These are phyloP conservation scores for Morpho achilles DNA, from an alignment of 2,888 invertebrate genomes.

Conservation along the genomic window DNA sequence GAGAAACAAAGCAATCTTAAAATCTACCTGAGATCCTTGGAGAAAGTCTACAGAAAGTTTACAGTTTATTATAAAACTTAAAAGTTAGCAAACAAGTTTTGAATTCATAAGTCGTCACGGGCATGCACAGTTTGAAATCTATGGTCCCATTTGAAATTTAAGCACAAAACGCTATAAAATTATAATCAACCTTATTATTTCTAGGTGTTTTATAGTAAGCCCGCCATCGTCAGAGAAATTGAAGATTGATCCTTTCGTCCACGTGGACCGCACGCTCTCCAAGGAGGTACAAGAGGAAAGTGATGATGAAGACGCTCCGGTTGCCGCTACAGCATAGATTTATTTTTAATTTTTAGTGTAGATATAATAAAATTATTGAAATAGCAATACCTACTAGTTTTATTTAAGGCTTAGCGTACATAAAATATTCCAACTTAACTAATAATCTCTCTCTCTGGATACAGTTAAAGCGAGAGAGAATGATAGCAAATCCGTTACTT, in stretches of 20 bases:
- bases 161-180: background rate
- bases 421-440: too few species aligned
- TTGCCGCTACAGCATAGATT: slow-evolving; percentile 43
- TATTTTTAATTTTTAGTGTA: slow-evolving; percentile 13
- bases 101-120: too few species aligned
- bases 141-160: too few species aligned
- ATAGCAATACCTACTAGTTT: background rate
- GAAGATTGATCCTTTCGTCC: slow-evolving; percentile 82
- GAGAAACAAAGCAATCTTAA: too few species aligned
- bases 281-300: slow-evolving; percentile 65
- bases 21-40: too few species aligned
- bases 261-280: slow-evolving; percentile 57
- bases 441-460: too few species aligned
- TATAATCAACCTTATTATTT: slow-evolving; percentile 22
- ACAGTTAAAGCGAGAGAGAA: too few species aligned
- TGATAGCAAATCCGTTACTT: too few species aligned
- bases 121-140: too few species aligned
- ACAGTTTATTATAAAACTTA: too few species aligned
- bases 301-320: slow-evolving; percentile 60
- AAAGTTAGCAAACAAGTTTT: too few species aligned
- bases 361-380: slow-evolving; percentile 14
- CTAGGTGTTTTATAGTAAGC: slow-evolving; percentile 81
- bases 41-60: too few species aligned
- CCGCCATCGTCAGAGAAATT: slow-evolving; percentile 83
- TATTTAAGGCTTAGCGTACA: background rate